Evolutionary conservation across 2,797 vertebrate genomes (phyloP).

Genomic region (Urosaurus nigricauda): DNA sequence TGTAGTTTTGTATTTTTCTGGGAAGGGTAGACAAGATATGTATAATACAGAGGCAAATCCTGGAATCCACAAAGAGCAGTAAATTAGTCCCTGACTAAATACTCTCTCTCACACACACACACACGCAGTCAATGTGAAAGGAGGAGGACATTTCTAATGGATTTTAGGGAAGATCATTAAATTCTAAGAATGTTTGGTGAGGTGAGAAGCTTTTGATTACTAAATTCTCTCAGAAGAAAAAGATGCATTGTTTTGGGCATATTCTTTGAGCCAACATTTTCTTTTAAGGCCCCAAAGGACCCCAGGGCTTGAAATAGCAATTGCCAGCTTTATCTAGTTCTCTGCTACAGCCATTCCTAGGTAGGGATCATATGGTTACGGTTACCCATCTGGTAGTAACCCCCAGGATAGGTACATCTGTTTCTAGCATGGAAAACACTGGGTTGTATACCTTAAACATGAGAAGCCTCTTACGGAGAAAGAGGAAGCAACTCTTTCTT

Average conservation of each 20-base stretch:
- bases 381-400: background rate
- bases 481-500: too few relatives aligned
- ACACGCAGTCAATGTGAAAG: background rate
- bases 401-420: too few relatives aligned
- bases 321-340: background rate
- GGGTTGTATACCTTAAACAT: too few relatives aligned
- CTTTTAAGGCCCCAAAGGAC: background rate
- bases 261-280: background rate
- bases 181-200: background rate
- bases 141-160: background rate
- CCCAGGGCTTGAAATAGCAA: too few relatives aligned
- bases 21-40: background rate
- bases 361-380: background rate
- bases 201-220: background rate
- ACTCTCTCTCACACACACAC: background rate
- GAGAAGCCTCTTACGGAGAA: too few relatives aligned
- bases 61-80: background rate
- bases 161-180: background rate
- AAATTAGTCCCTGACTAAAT: background rate
- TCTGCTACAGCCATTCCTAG: background rate
- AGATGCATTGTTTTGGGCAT: background rate
- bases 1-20: constrained; percentile 34
- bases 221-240: background rate
- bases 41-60: background rate
- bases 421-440: too few relatives aligned